phyloP scores from a whole-genome alignment of 2,113 vertebrate species.

The Odocoileus hemionus region DNA sequence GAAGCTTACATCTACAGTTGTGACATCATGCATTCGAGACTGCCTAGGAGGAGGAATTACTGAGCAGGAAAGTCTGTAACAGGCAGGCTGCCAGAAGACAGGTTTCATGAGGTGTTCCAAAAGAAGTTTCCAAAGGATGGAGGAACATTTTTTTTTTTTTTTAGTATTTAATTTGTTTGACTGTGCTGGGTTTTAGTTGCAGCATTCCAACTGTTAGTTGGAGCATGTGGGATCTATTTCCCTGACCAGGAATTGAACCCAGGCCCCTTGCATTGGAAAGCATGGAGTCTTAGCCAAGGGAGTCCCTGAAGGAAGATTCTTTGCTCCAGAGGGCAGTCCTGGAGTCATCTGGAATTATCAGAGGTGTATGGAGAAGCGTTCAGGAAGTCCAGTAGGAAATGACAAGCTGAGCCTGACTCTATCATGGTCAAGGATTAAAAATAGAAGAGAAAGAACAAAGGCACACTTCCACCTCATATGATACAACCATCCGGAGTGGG shows the following conservation, averaged over 20 bases:
- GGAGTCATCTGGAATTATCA: neutral
- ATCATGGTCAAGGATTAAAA: neutral
- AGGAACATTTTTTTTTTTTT: neutral
- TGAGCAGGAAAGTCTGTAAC: neutral
- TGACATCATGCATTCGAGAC: neutral
- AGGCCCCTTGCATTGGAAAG: neutral
- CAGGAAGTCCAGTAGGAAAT: neutral
- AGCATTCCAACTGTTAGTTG: neutral
- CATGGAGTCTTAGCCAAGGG: neutral
- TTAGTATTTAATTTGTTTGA: neutral
- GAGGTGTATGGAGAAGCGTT: neutral
- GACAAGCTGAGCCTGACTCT: neutral
- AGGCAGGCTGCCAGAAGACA: neutral
- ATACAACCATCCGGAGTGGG: neutral
- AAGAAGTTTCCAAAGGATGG: neutral
- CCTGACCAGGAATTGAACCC: neutral
- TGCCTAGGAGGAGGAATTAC: neutral
- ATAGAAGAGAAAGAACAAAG: neutral
- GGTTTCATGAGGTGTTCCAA: neutral
- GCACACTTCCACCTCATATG: neutral
- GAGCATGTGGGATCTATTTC: neutral
- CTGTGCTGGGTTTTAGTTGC: neutral
- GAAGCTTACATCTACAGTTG: neutral
- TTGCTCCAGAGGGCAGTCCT: neutral
- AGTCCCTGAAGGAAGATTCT: neutral